Evolutionary conservation across 2,113 vertebrate genomes (phyloP), one percentile per base, ranked within the genome.

Genomic region (human): DNA sequence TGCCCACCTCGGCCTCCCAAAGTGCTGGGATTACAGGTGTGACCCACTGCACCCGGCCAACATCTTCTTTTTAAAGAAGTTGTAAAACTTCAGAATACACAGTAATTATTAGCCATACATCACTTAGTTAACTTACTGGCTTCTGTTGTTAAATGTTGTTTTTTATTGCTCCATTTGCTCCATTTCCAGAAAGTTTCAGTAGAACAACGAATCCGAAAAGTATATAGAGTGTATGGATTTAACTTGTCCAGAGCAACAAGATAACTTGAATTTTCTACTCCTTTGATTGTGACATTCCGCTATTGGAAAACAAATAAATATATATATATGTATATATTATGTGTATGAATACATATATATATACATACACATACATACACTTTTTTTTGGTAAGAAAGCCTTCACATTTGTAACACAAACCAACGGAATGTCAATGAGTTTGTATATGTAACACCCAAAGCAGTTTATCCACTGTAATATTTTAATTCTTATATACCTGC

Each of bases 141-240:
- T 98, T 99, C 98, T 52, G 86, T 18, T 3, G 99, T 99, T 72
- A 93, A 95, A 40, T 98, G 96, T 0, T 96, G 96, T 50, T 95
- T 81, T 80, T 6, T 45, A 59, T n/a, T 96, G 92, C 98, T 99
- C 99, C 99, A 99, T 61, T 93, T 96, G 96, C 99, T 99, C 99
- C 99, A 99, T 73, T 93, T 99, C 99, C 99, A 99, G 94, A 99
- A 99, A 72, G 97, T 96, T 43, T 98, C 97, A 94, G 98, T 43
- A 92, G 98, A 96, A 95, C 99, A 99, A n/a, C 98, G 98, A 50
- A 99, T 97, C 66, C 97, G 98, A 23, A 99, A 97, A 85, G 52
- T 90, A 52, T 99, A 99, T 10, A 72, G 78, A 8, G 98, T 99
- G 40, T 98, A 98, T 0, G 99, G 98, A 18, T 14, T 97, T 89